A percentile compares a stretch with the other conserved stretches of the same genome.
Evolutionary conservation across 1,140 invertebrate species (phyloP).

Genomic region (Zaprionus capensis): DNA sequence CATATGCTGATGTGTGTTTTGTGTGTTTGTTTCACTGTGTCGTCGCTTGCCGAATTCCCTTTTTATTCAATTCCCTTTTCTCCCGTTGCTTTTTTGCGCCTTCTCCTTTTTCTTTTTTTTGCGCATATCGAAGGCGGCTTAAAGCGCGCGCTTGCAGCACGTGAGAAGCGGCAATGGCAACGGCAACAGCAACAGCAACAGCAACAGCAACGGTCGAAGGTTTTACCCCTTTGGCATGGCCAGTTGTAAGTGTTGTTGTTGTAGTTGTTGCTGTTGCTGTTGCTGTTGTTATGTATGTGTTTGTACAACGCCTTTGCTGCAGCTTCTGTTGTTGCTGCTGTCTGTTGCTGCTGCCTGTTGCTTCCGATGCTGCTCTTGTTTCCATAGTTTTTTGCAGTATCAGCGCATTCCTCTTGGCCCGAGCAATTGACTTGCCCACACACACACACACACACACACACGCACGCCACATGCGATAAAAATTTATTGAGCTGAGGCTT

Average conservation of each 20-base stretch:
- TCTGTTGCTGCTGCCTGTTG: constrained; percentile 29
- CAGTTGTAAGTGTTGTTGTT: constrained; percentile 26
- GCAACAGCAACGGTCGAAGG: constrained; percentile 26
- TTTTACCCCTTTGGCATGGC: constrained; percentile 37
- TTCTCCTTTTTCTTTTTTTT: constrained; percentile 11
- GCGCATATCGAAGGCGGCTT: constrained; percentile 33
- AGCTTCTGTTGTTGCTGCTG: constrained; percentile 63
- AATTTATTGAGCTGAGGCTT: constrained; percentile 78
- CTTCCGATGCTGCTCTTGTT: constrained; percentile 45
- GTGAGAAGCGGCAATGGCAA: constrained; percentile 27
- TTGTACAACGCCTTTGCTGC: constrained; percentile 79
- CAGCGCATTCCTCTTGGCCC: constrained; percentile 73
- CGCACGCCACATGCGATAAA: constrained; percentile 65
- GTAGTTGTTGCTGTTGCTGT: constrained; percentile 30
- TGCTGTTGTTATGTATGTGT: constrained; percentile 70
- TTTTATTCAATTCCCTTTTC: constrained; percentile 25
- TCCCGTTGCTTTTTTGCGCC: neutral
- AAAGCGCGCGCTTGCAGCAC: constrained; percentile 48
- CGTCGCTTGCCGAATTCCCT: constrained; percentile 27
- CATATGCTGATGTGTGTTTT: constrained; percentile 23
- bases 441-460: constrained; percentile 24
- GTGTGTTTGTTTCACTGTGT: constrained; percentile 13
- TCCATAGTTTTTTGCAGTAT: constrained; percentile 74
- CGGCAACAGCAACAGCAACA: neutral
- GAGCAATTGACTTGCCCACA: constrained; percentile 51